Evolutionary conservation across 2,888 invertebrate species (phyloP).

Genomic region (Odontothrips loti): DNA sequence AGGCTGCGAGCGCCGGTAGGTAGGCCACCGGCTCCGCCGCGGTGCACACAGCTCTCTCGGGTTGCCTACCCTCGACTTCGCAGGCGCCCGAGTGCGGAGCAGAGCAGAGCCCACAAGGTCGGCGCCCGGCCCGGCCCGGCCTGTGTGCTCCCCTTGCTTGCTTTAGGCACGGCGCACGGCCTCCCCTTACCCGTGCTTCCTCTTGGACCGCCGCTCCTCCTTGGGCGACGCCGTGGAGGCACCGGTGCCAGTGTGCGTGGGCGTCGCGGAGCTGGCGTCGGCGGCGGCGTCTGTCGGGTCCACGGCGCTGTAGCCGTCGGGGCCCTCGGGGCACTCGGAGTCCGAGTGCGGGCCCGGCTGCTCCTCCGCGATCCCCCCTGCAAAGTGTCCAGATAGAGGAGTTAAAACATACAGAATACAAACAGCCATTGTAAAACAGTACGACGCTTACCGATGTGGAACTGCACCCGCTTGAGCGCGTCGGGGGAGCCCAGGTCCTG

Average conservation of each 20-base stretch:
- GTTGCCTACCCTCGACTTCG: not conserved
- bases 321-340: constrained; percentile 33
- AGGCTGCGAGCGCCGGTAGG: constrained; percentile 22
- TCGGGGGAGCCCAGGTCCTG: constrained; percentile 36
- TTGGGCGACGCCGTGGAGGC: constrained; percentile 41
- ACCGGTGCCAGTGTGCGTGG: constrained; percentile 38
- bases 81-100: not conserved
- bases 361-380: constrained; percentile 31
- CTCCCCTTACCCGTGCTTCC: constrained; percentile 36
- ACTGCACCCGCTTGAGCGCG: constrained; percentile 41
- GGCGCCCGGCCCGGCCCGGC: not conserved
- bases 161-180: not conserved
- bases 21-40: constrained; percentile 32
- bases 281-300: constrained; percentile 42
- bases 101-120: not conserved
- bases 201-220: constrained; percentile 38
- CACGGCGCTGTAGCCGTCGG: constrained; percentile 40
- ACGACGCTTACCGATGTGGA: constrained; percentile 40
- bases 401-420: no score
- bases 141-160: constrained; percentile 28
- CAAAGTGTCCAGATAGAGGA: not conserved
- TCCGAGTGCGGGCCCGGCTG: constrained; percentile 29
- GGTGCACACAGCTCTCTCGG: not conserved
- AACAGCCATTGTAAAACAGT: not conserved
- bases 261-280: constrained; percentile 35